Evolutionary conservation across 2,797 vertebrate genomes (phyloP).

Genomic region (Cossypha niveicapilla): DNA sequence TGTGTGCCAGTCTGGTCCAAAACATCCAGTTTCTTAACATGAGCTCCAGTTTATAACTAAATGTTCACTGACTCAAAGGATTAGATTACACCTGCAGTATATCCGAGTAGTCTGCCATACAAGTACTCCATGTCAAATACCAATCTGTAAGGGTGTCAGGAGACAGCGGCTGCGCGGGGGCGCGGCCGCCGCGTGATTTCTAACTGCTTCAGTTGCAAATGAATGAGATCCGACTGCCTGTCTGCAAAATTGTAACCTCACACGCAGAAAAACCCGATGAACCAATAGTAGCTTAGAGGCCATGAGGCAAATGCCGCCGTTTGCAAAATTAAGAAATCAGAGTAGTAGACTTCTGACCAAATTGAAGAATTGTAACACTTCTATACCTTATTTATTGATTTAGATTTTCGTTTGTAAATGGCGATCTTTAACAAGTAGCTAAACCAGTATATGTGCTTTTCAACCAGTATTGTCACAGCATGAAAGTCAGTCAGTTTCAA

Average conservation of each 20-base stretch:
- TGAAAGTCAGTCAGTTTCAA: slow-evolving; percentile 81
- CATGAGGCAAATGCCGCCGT: slow-evolving; percentile 66
- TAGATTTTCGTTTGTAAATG: slow-evolving; percentile 69
- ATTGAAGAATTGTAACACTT: slow-evolving; percentile 70
- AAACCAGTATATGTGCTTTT: slow-evolving; percentile 75
- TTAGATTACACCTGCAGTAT: slow-evolving; percentile 80
- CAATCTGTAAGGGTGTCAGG: slow-evolving; percentile 44
- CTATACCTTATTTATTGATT: slow-evolving; percentile 70
- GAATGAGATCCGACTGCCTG: slow-evolving; percentile 59
- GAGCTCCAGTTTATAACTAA: slow-evolving; percentile 83
- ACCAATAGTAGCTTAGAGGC: slow-evolving; percentile 68
- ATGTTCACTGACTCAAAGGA: slow-evolving; percentile 81
- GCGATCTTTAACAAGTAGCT: slow-evolving; percentile 74
- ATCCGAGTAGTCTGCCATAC: slow-evolving; percentile 54
- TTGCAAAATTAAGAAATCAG: slow-evolving; percentile 59
- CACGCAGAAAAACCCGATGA: slow-evolving; percentile 55
- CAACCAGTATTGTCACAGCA: slow-evolving; percentile 75
- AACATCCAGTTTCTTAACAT: slow-evolving; percentile 78
- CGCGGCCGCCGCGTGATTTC: slow-evolving; percentile 48
- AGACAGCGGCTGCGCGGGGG: slow-evolving; percentile 29
- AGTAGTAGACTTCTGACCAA: slow-evolving; percentile 74
- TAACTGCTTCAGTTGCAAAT: slow-evolving; percentile 67
- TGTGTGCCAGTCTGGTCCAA: slow-evolving; percentile 89
- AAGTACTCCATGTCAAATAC: slow-evolving; percentile 50
- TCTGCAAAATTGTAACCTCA: slow-evolving; percentile 64